Base-by-base conservation (phyloP, 2,113 vertebrate species). In the Choloepus hoffmanni region DNA sequence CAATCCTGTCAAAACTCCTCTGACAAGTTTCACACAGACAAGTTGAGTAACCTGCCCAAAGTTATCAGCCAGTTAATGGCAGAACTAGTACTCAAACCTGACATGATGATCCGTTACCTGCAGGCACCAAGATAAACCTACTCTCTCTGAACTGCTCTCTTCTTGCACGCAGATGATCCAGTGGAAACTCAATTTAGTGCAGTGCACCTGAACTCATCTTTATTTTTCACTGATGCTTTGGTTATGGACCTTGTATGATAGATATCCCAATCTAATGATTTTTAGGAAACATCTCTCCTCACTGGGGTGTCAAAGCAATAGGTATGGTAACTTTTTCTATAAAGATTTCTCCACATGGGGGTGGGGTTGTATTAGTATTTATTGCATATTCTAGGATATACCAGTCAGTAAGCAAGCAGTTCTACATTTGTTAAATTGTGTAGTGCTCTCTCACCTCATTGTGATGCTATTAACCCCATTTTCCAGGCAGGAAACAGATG, bases 111-210 rank as follows among this genome's bases (percentile, higher is more conserved):
- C 18, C 2, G 3, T 15, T 23, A 14, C 1, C 14, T 4, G 14
- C 2, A 7, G 2, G 11, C 36, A 2, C 23, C 7, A 1, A 8
- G n/a, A 21, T 8, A 1, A 5, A 36, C 8, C 0, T 0, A 1
- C 14, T 7, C 67, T 30, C 11, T 53, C 19, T 10, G 40, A 45
- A 19, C 14, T 5, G 4, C 18, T 28, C 45, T 30, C 13, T 4
- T 2, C 45, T 23, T 21, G 3, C 19, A 2, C 30, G 18, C n/a
- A 12, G 48, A n/a, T 1, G 5, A 15, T 14, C 45, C 58, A 6
- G 24, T 0, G 0, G 83, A 16, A 3, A 63, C 9, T 21, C 48
- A 0, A 5, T 0, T 1, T 11, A 0, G 8, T 5, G 5, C 21
- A 6, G 30, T 72, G 62, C 9, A 1, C 40, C 21, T 0, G 21